phyloP scores from a whole-genome alignment of 1,140 invertebrate species.

The Palaemon carinicauda region DNA sequence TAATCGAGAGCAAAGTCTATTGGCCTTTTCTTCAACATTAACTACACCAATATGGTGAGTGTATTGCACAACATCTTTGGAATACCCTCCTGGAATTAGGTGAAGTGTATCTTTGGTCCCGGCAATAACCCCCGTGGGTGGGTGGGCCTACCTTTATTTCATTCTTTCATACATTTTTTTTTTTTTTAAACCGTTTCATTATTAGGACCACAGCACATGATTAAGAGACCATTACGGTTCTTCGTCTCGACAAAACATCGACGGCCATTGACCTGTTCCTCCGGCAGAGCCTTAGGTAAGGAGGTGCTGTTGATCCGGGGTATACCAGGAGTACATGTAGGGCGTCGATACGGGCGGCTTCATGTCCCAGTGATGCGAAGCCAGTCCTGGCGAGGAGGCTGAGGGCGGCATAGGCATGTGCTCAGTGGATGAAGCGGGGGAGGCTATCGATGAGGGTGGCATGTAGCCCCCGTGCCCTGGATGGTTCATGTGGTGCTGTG shows the following conservation, averaged over 20 bases:
- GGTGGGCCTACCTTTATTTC: neutral
- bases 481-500: constrained; percentile 74
- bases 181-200: too few species aligned
- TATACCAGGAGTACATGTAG: constrained; percentile 81
- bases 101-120: constrained; percentile 20
- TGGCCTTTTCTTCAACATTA: constrained; percentile 1
- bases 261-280: too few species aligned
- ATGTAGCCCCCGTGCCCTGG: constrained; percentile 67
- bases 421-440: constrained; percentile 68
- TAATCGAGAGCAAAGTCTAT: neutral
- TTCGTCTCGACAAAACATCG: too few species aligned
- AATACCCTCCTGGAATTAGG: neutral
- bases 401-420: constrained; percentile 68
- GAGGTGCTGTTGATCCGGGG: constrained; percentile 75
- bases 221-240: too few species aligned
- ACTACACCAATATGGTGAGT: constrained; percentile 25
- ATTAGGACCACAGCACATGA: too few species aligned
- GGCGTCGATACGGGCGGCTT: constrained; percentile 69
- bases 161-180: too few species aligned
- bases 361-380: constrained; percentile 74
- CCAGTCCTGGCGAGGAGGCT: constrained; percentile 69
- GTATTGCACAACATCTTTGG: constrained; percentile 55
- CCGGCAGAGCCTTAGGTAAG: constrained; percentile 70
- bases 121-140: constrained; percentile 20
- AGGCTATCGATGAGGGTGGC: constrained; percentile 76